Evolutionary conservation across 1,140 invertebrate genomes (phyloP), one percentile per base, ranked within the genome.

Genomic region (Heliothis virescens): DNA sequence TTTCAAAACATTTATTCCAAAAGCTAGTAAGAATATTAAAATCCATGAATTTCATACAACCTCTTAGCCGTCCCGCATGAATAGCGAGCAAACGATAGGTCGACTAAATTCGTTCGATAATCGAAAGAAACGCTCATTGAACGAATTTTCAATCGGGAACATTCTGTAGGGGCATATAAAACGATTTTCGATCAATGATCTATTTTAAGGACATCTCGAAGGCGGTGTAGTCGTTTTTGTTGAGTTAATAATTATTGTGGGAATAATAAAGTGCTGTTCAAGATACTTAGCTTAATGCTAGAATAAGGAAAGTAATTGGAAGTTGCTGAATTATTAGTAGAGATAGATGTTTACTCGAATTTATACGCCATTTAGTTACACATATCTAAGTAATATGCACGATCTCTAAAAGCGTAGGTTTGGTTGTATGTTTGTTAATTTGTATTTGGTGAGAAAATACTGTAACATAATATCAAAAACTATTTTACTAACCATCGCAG

Each of bases 401-500:
- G 7, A 7, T 29, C 1, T n/a, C 11, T 4, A 29, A 69, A 69
- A 48, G 21, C 48, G 34, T n/a, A n/a, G n/a, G n/a, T n/a, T n/a
- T n/a, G n/a, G n/a, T n/a, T n/a, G n/a, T n/a, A n/a, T n/a, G n/a
- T n/a, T n/a, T n/a, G n/a, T n/a, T n/a, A n/a, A n/a, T n/a, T n/a
- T n/a, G n/a, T n/a, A n/a, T n/a, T 29, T 52, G 4, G 57, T 13
- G 34, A 72, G 5, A 18, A 74, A 59, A 60, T 55, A 74, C 21
- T 26, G 21, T 59, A 59, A 74, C 48, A 59, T 53, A n/a, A 55
- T 11, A 7, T 41, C 71, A 41, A 74, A 74, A 74, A 59, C 55
- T 34, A 26, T 18, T n/a, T 57, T 48, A 47, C n/a, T 57, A 10
- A 57, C 55, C n/a, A 47, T 74, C 71, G 71, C 53, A 63, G 79